Conservation (phyloP, 2,113 vertebrate species). For the Setophaga kirtlandii region DNA sequence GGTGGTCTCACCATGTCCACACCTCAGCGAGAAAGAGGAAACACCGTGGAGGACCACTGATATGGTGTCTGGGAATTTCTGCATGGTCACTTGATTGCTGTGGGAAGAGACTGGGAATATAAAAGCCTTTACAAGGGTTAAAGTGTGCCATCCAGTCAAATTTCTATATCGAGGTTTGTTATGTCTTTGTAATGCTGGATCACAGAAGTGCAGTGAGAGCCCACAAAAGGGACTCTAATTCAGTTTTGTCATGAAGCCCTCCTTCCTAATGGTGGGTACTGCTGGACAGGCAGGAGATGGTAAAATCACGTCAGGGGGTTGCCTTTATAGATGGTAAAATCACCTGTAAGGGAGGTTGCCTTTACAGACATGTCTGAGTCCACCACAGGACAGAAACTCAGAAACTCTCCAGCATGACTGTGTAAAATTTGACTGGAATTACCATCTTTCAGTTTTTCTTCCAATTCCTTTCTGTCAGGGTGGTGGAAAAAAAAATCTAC, state of each 20-base stretch:
- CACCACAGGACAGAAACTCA: rapidly evolving
- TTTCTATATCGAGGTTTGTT: not conserved
- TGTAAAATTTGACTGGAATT: not conserved
- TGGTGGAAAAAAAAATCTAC: not conserved
- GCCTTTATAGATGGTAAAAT: not conserved
- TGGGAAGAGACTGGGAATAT: not conserved
- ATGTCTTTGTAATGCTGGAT: not conserved
- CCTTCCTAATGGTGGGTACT: not conserved
- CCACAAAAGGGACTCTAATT: not conserved
- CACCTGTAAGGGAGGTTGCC: not conserved
- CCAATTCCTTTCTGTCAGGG: not conserved
- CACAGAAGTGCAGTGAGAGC: not conserved
- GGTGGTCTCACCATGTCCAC: rapidly evolving
- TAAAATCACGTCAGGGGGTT: not conserved
- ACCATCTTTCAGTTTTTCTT: not conserved
- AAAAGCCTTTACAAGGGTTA: not conserved
- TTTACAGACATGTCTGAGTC: not conserved
- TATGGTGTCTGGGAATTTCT: not conserved
- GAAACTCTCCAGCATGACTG: not conserved
- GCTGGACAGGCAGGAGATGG: not conserved
- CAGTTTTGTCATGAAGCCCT: not conserved
- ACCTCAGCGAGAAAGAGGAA: not conserved
- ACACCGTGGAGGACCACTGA: not conserved
- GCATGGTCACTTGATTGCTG: not conserved
- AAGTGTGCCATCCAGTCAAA: not conserved